phyloP scores from a whole-genome alignment of 2,797 vertebrate genomes.

The Synanceia verrucosa region DNA sequence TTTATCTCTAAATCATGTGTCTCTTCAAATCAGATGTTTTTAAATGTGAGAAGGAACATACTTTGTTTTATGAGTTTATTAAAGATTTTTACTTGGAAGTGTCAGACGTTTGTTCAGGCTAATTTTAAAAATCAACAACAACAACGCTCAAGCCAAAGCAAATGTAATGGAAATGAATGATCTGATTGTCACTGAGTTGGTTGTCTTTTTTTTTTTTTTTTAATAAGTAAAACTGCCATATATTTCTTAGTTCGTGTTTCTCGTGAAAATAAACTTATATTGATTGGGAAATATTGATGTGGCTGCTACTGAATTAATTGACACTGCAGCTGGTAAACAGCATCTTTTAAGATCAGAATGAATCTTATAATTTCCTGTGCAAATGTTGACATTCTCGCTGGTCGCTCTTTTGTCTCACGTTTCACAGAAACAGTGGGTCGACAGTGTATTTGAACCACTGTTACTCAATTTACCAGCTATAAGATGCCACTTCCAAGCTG shows the following conservation, averaged over 20 bases:
- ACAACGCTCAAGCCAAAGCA: neutral
- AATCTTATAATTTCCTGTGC: constrained; percentile 1
- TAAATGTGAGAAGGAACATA: constrained; percentile 3
- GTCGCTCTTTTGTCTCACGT: neutral
- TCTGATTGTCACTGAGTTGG: neutral
- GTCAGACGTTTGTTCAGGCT: neutral
- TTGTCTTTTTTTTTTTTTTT: neutral
- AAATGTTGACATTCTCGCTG: neutral
- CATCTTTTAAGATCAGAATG: neutral
- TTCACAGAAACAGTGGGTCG: neutral
- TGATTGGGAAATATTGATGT: neutral
- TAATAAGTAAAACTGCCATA: neutral
- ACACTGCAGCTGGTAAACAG: neutral
- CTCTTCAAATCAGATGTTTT: constrained; percentile 14
- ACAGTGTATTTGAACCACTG: neutral
- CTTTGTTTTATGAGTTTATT: constrained; percentile 27
- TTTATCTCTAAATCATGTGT: constrained; percentile 17
- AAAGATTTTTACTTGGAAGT: constrained; percentile 37
- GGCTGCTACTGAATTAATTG: neutral
- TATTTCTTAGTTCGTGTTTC: neutral
- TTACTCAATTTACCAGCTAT: neutral
- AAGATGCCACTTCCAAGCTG: neutral
- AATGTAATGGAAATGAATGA: neutral
- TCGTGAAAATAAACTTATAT: neutral
- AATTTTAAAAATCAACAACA: neutral